Percentiles rank a stretch among this genome's conserved stretches.
Conservation (phyloP, 2,113 vertebrate species). For the Hippolais icterina region DNA sequence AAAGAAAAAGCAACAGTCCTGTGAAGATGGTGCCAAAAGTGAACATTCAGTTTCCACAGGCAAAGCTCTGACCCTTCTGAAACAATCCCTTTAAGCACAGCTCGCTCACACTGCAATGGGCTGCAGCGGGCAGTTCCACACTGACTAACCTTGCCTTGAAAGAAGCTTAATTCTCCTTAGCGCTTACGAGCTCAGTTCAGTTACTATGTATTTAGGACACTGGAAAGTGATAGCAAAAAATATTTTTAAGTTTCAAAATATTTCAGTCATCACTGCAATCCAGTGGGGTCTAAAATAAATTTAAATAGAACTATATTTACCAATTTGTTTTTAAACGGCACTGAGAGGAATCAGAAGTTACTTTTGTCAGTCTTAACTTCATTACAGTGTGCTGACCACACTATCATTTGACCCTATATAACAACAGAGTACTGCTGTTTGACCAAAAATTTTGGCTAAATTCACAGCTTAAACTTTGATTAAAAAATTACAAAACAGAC, state of each 20-base stretch:
- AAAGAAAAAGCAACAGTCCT: background rate
- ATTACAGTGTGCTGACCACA: background rate
- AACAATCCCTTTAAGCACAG: background rate
- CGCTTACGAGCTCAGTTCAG: background rate
- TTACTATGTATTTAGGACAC: background rate
- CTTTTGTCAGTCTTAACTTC: background rate
- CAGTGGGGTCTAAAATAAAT: background rate
- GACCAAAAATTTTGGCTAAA: background rate
- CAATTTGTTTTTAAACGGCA: background rate
- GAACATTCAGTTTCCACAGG: background rate
- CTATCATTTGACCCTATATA: background rate
- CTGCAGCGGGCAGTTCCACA: background rate
- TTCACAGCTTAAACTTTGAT: conserved; percentile 40
- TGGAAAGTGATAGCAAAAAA: background rate
- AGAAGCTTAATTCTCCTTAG: background rate
- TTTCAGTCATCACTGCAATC: background rate
- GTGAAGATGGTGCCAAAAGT: background rate
- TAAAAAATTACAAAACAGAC: conserved; percentile 9
- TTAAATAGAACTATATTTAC: background rate
- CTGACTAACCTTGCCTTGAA: background rate
- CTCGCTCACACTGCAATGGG: background rate
- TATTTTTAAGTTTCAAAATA: background rate
- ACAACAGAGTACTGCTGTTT: background rate
- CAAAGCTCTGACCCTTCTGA: background rate
- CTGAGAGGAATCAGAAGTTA: background rate